Conservation (phyloP, 2,888 invertebrate species). For the Philereme vetulata region DNA sequence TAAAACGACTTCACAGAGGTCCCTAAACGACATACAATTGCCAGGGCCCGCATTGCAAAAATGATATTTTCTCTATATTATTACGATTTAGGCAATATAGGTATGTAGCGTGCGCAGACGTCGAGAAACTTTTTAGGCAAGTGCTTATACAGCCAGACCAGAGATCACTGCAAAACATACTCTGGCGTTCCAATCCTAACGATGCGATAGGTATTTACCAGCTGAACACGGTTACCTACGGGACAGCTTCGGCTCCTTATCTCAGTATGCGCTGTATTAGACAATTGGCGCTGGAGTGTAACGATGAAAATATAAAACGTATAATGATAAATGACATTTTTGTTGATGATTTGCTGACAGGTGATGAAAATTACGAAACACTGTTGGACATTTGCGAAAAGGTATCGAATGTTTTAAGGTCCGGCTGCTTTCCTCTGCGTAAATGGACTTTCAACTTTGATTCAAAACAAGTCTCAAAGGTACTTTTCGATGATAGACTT, state of each 20-base stretch:
- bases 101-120: slow-evolving; percentile 4
- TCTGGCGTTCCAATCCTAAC: neutral
- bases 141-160: slow-evolving; percentile 1
- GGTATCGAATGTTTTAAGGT: neutral
- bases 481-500: too few species aligned
- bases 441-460: slow-evolving; percentile 6
- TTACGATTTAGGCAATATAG: slow-evolving; percentile 9
- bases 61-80: slow-evolving; percentile 1
- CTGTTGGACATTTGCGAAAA: neutral
- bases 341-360: neutral
- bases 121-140: slow-evolving; percentile 2
- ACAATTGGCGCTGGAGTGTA: neutral
- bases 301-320: neutral
- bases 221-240: too few species aligned
- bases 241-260: neutral
- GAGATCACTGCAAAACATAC: slow-evolving; percentile 2
- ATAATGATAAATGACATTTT: neutral
- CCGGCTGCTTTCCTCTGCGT: slow-evolving; percentile 2
- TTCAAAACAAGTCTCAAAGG: neutral
- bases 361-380: neutral
- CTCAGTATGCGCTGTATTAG: neutral
- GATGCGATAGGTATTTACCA: neutral
- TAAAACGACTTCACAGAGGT: slow-evolving; percentile 1
- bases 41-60: slow-evolving; percentile 5
- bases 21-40: slow-evolving; percentile 8